phyloP scores from a whole-genome alignment of 2,113 vertebrate genomes.

The Triplophysa tibetana region DNA sequence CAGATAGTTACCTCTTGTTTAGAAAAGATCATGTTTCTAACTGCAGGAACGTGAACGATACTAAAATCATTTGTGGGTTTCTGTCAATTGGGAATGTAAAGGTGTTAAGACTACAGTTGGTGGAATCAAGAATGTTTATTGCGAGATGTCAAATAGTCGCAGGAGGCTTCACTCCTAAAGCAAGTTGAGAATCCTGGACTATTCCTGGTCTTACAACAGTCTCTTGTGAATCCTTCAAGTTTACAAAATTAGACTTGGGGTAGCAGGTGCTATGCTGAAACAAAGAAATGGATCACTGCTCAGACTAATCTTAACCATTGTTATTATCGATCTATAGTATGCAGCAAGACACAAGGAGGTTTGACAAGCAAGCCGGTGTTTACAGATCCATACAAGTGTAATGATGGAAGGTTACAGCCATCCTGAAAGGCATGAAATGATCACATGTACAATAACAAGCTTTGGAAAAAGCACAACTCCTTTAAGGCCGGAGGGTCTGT shows the following conservation, averaged over 20 bases:
- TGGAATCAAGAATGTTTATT: background rate
- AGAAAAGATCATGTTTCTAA: constrained; percentile 17
- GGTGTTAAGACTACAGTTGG: too few species aligned
- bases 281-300: background rate
- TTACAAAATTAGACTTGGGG: background rate
- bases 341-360: too few species aligned
- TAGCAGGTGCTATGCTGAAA: background rate
- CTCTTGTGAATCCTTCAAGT: background rate
- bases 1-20: constrained; percentile 24
- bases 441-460: background rate
- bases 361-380: background rate
- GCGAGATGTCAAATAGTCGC: background rate
- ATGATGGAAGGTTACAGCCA: background rate
- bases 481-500: background rate
- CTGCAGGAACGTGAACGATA: constrained; percentile 31
- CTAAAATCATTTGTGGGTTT: constrained; percentile 45
- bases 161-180: background rate
- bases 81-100: background rate
- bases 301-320: background rate
- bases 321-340: too few species aligned
- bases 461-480: background rate
- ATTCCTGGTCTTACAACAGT: too few species aligned
- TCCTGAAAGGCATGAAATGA: background rate
- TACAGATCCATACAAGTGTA: background rate
- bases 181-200: background rate